Evolutionary conservation across 2,797 vertebrate species (phyloP).

Genomic region (Euphonia xanthogaster): DNA sequence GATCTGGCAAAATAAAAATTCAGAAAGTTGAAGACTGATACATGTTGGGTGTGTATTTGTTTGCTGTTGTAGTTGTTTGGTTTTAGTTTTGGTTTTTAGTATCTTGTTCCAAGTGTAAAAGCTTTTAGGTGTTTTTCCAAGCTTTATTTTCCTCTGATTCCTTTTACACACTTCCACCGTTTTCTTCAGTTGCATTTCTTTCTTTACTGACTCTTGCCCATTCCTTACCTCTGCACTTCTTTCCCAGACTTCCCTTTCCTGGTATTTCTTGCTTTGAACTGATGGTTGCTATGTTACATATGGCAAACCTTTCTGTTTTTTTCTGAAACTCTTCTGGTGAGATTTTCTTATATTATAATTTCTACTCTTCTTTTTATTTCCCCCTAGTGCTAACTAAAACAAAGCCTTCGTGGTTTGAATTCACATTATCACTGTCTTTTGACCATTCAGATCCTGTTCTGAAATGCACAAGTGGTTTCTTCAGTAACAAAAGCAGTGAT

Average conservation of each 20-base stretch:
- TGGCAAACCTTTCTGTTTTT: not conserved
- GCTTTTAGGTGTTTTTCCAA: not conserved
- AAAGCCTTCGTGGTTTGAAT: not conserved
- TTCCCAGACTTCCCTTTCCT: not conserved
- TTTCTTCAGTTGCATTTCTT: not conserved
- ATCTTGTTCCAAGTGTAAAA: not conserved
- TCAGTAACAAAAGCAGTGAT: conserved; percentile 1
- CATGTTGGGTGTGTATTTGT: not conserved
- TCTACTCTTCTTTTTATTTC: not conserved
- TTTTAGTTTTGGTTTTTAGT: not conserved
- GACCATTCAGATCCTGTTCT: not conserved
- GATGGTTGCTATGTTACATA: not conserved
- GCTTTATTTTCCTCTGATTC: not conserved
- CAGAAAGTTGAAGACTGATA: not conserved
- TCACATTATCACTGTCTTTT: not conserved
- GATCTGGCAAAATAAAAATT: not conserved
- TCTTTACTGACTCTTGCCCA: not conserved
- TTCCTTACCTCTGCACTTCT: not conserved
- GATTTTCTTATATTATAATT: not conserved
- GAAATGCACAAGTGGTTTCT: not conserved
- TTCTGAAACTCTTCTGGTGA: not conserved
- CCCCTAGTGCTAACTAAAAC: not conserved
- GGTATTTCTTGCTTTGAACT: not conserved
- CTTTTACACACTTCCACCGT: not conserved
- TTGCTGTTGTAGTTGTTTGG: not conserved